Base-by-base conservation (phyloP, 2,888 invertebrate genomes). In the Meiosimyza platycephala region DNA sequence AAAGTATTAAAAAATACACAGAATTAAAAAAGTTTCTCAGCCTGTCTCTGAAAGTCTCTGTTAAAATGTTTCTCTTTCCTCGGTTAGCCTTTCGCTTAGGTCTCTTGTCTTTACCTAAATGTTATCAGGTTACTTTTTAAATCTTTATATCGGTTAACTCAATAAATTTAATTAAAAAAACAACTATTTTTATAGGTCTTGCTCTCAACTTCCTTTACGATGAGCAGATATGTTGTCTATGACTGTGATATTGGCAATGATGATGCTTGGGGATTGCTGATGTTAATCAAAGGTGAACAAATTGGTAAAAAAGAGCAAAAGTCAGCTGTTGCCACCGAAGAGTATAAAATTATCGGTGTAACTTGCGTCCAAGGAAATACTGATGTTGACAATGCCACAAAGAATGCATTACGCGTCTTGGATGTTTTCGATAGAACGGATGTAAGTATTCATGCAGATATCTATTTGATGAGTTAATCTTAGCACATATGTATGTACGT, bases 341-440 rank as follows among this genome's bases (percentile, higher is more conserved):
- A 65, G 66, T 77, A 77, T 69, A 78, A 79, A 76, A 79, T 94
- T 67, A 81, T 93, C 51, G 95, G 90, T 5, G 89, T 95, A 0
- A 94, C 94, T 0, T 94, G 93, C 74, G 92, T 90, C 0, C 89
- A 90, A 75, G 95, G 95, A 1, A 95, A 95, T 82, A 92, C 93
- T 0, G 85, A 85, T 7, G 88, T 94, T 66, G 89, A 92, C 12
- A 91, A 93, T 80, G 93, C 92, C 0, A 89, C 89, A 18, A 85
- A 85, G 40, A 95, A 95, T 83, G 92, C 93, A 3, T 89, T 93
- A 62, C 89, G 92, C 78, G 90, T 93, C 66, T 83, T 95, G 52
- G 88, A 90, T 78, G 86, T 89, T 7, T 89, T 90, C 4, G 86
- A 89, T 59, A 87, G 90, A 78, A 87, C 88, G 75, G 91, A 93